Conservation (phyloP, 2,888 invertebrate species). For the Timema podura region DNA sequence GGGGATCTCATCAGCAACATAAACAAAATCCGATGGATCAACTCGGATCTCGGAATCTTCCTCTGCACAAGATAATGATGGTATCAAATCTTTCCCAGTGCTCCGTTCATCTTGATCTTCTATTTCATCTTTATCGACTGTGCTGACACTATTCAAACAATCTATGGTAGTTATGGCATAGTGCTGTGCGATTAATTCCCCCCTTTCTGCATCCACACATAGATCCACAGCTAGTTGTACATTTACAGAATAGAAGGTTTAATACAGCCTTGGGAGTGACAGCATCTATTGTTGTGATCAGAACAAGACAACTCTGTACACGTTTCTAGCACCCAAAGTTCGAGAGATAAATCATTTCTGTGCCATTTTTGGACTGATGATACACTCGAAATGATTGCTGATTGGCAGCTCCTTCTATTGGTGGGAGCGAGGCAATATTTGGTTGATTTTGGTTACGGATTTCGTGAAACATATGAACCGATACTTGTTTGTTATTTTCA, state of each 20-base stretch:
- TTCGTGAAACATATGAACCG: neutral
- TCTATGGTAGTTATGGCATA: neutral
- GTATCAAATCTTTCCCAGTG: too few relatives aligned
- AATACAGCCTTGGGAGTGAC: neutral
- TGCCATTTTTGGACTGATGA: neutral
- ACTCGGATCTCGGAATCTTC: too few relatives aligned
- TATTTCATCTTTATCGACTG: neutral
- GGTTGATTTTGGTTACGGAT: neutral
- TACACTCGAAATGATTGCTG: neutral
- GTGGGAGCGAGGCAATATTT: neutral
- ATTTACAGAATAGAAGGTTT: too few relatives aligned
- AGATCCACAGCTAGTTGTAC: neutral
- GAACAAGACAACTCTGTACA: neutral
- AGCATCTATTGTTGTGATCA: neutral
- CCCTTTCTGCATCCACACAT: conserved; percentile 1
- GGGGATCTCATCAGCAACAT: too few relatives aligned
- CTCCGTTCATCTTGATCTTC: conserved; percentile 4
- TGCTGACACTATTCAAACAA: neutral
- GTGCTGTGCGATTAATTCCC: neutral
- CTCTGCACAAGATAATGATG: too few relatives aligned
- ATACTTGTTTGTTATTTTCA: neutral
- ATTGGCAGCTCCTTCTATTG: neutral
- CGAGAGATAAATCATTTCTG: too few relatives aligned
- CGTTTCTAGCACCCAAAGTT: too few relatives aligned
- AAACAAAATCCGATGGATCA: too few relatives aligned